A percentile compares a stretch with the other conserved stretches of the same genome.
phyloP scores from a whole-genome alignment of 1,140 invertebrate species.

The Pentalonia nigronervosa region DNA sequence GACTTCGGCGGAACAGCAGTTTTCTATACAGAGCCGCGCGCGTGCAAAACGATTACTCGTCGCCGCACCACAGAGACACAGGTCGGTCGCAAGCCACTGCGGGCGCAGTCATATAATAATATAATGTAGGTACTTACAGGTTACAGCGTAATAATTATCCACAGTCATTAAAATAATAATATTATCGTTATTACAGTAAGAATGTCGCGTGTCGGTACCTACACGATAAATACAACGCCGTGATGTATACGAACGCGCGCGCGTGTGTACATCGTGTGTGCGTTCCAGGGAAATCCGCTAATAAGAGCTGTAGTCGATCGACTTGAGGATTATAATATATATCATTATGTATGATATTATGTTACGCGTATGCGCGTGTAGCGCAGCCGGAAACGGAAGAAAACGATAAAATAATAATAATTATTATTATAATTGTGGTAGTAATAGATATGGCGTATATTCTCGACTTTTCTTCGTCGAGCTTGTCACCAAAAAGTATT shows the following conservation, averaged over 20 bases:
- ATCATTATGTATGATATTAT: not conserved
- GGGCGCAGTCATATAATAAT: not conserved
- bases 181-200: not conserved
- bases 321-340: not conserved
- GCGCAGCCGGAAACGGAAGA: not conserved
- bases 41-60: not conserved
- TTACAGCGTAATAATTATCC: not conserved
- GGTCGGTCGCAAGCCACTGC: not conserved
- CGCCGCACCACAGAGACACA: not conserved
- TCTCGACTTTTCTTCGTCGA: not conserved
- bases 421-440: not conserved
- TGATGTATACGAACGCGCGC: not conserved
- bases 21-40: not conserved
- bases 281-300: not conserved
- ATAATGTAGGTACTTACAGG: not conserved
- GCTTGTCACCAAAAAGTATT: not conserved
- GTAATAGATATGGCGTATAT: not conserved
- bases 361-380: not conserved
- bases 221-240: not conserved
- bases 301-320: not conserved
- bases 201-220: not conserved
- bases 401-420: not conserved
- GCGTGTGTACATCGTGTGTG: not conserved
- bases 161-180: slow-evolving; percentile 12
- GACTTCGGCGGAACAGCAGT: not conserved